phyloP scores from a whole-genome alignment of 1,140 invertebrate species.

The Melipona quadrifasciata region DNA sequence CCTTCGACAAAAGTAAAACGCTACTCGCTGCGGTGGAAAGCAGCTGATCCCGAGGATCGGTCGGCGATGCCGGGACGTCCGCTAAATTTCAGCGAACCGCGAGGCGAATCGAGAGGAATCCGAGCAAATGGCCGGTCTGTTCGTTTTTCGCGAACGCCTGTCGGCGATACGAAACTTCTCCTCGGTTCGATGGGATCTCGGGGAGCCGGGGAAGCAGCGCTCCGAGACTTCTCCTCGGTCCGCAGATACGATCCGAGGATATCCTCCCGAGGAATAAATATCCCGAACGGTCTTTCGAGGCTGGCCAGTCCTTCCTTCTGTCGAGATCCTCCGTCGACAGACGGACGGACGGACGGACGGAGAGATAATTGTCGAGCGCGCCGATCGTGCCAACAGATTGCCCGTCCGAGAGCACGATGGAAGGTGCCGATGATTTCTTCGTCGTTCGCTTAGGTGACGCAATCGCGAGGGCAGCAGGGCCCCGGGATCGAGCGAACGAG shows the following conservation, averaged over 20 bases:
- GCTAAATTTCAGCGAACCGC: neutral
- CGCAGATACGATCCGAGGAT: conserved; percentile 38
- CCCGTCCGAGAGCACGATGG: conserved; percentile 24
- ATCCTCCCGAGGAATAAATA: conserved; percentile 47
- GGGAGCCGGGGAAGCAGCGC: neutral
- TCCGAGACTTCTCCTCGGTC: conserved; percentile 12
- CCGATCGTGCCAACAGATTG: conserved; percentile 57
- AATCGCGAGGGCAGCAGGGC: conserved; percentile 27
- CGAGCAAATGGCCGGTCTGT: conserved; percentile 2
- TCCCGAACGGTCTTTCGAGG: conserved; percentile 35
- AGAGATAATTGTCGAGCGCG: conserved; percentile 52
- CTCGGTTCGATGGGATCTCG: conserved; percentile 35
- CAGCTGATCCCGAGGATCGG: neutral
- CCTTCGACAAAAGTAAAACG: neutral
- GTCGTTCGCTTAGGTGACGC: conserved; percentile 49
- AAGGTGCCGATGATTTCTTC: conserved; percentile 53
- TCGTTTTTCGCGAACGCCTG: conserved; percentile 44
- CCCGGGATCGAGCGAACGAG: conserved; percentile 26
- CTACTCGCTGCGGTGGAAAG: neutral
- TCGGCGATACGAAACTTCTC: conserved; percentile 34
- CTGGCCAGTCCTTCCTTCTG: conserved; percentile 35
- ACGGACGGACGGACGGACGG: conserved; percentile 45
- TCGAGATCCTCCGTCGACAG: conserved; percentile 50
- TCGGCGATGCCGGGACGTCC: neutral
- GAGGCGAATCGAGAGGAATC: no score